A percentile compares a stretch with the other conserved stretches of the same genome.
Evolutionary conservation across 1,140 invertebrate species (phyloP).

Genomic region (Anastrepha obliqua): DNA sequence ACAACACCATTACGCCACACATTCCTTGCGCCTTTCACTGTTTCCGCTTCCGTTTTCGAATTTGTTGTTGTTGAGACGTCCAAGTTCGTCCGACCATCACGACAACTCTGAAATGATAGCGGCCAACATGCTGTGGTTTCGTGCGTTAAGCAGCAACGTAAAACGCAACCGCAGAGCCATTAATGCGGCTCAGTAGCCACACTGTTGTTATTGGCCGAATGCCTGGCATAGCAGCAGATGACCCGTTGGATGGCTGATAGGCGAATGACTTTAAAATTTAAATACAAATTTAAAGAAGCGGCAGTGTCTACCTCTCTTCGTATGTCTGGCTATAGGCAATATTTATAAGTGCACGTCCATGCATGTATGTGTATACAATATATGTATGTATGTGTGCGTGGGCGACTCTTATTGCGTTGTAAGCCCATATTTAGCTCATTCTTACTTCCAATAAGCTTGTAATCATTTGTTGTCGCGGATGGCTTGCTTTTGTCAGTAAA

Average conservation of each 20-base stretch:
- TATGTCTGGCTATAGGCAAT: background rate
- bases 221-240: background rate
- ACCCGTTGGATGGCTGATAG: background rate
- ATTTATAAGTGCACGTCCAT: background rate
- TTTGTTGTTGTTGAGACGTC: constrained; percentile 16
- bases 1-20: background rate
- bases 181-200: constrained; percentile 34
- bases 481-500: background rate
- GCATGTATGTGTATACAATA: background rate
- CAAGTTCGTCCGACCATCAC: constrained; percentile 12
- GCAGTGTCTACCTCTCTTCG: background rate
- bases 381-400: background rate
- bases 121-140: constrained; percentile 1
- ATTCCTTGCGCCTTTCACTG: constrained; percentile 4
- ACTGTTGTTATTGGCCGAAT: background rate
- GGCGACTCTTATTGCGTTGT: background rate
- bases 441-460: background rate
- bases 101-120: background rate
- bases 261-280: background rate
- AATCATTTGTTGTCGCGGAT: background rate
- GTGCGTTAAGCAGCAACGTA: constrained; percentile 36
- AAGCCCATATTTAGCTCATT: background rate
- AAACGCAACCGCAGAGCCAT: constrained; percentile 23
- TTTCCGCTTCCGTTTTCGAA: background rate
- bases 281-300: constrained; percentile 24